phyloP scores from a whole-genome alignment of 2,888 invertebrate genomes.

The Brachyopa scutellaris region DNA sequence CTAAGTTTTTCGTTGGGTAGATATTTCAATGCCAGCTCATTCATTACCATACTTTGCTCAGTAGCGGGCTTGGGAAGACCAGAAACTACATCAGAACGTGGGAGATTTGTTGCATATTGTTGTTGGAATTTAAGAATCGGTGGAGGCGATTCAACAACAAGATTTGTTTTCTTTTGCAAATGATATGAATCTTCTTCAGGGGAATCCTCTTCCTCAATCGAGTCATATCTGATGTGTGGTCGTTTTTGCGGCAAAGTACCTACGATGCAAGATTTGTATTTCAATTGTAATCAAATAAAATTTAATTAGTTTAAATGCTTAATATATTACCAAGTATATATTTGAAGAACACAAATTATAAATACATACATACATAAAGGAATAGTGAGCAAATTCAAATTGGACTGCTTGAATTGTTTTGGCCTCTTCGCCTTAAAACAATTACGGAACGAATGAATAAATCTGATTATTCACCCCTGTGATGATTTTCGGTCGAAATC shows the following conservation, averaged over 20 bases:
- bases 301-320: too few relatives aligned
- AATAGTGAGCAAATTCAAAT: too few relatives aligned
- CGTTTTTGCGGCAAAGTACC: constrained; percentile 45
- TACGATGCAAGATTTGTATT: not conserved
- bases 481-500: too few relatives aligned
- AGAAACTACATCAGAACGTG: constrained; percentile 6
- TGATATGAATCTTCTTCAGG: constrained; percentile 26
- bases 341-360: too few relatives aligned
- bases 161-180: constrained; percentile 26
- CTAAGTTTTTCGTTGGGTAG: constrained; percentile 78
- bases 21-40: constrained; percentile 79
- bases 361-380: too few relatives aligned
- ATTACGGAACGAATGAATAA: too few relatives aligned
- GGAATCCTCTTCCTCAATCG: constrained; percentile 39
- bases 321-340: too few relatives aligned
- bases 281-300: not conserved
- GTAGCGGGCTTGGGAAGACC: constrained; percentile 75
- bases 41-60: constrained; percentile 80
- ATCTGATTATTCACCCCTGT: too few relatives aligned
- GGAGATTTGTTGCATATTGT: not conserved
- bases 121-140: constrained; percentile 1
- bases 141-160: not conserved
- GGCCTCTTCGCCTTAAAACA: too few relatives aligned
- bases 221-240: constrained; percentile 14
- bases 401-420: too few relatives aligned